These are phyloP conservation scores for Rallus crepitans DNA, from an alignment of 2,797 vertebrate species.

Conservation along the genomic window DNA sequence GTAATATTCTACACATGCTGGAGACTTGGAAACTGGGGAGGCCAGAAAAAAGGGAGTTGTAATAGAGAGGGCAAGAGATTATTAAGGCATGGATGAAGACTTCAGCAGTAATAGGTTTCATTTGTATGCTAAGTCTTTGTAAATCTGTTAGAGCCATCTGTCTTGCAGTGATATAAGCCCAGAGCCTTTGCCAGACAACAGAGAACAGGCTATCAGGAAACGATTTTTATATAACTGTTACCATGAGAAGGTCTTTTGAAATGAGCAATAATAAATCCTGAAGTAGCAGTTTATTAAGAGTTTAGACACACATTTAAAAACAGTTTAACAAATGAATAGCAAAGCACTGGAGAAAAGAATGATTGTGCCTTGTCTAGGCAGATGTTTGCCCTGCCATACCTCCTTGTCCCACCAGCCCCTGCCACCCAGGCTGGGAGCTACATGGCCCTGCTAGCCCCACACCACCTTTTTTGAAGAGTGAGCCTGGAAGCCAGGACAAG, in stretches of 20 bases:
- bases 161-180: constrained; percentile 64
- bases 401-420: background rate
- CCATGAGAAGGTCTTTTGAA: constrained; percentile 58
- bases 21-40: constrained; percentile 49
- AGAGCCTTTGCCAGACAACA: constrained; percentile 63
- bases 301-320: constrained; percentile 43
- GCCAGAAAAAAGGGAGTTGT: constrained; percentile 44
- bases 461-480: background rate
- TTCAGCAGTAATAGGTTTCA: constrained; percentile 67
- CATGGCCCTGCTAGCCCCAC: fast-evolving
- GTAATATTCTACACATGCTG: constrained; percentile 34
- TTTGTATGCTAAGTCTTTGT: constrained; percentile 60
- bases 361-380: background rate
- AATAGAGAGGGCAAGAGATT: constrained; percentile 61
- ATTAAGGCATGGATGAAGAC: constrained; percentile 65
- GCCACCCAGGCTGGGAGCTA: background rate
- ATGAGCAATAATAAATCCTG: constrained; percentile 62
- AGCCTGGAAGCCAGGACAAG: background rate
- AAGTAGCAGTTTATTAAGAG: constrained; percentile 51
- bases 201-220: constrained; percentile 70
- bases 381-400: background rate
- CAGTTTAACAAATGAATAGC: constrained; percentile 36
- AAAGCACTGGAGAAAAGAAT: background rate
- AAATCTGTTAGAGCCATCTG: constrained; percentile 71
- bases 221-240: constrained; percentile 69